Conservation (phyloP, 2,113 vertebrate species). For the Lathamus discolor region DNA sequence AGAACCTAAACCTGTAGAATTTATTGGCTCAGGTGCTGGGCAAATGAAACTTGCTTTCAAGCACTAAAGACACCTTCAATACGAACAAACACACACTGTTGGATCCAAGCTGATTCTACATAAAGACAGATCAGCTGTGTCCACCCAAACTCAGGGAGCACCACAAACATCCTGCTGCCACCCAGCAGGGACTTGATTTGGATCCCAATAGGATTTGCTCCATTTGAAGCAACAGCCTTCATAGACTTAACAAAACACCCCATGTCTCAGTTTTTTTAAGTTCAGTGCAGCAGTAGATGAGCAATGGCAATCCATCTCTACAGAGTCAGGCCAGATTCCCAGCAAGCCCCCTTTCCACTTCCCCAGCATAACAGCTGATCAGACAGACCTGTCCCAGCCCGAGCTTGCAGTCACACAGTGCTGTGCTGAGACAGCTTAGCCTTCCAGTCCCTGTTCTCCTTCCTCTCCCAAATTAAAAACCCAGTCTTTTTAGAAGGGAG, state of each 20-base stretch:
- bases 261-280: background rate
- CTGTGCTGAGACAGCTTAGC: background rate
- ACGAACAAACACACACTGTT: background rate
- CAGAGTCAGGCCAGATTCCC: background rate
- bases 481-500: background rate
- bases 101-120: background rate
- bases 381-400: background rate
- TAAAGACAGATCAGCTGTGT: background rate
- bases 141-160: background rate
- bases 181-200: background rate
- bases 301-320: background rate
- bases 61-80: background rate
- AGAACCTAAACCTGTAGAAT: background rate
- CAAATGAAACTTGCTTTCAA: background rate
- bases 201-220: background rate
- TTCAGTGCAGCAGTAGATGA: background rate
- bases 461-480: background rate
- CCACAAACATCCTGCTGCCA: background rate
- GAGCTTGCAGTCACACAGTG: fast-evolving
- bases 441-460: background rate
- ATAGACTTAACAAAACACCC: background rate
- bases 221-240: background rate
- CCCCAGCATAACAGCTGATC: background rate
- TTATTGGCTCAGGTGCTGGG: background rate
- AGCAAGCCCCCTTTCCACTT: background rate